Evolutionary conservation across 92 coral and sea anemone genomes (phyloP).

Genomic region (Parazoanthus atlanticus): DNA sequence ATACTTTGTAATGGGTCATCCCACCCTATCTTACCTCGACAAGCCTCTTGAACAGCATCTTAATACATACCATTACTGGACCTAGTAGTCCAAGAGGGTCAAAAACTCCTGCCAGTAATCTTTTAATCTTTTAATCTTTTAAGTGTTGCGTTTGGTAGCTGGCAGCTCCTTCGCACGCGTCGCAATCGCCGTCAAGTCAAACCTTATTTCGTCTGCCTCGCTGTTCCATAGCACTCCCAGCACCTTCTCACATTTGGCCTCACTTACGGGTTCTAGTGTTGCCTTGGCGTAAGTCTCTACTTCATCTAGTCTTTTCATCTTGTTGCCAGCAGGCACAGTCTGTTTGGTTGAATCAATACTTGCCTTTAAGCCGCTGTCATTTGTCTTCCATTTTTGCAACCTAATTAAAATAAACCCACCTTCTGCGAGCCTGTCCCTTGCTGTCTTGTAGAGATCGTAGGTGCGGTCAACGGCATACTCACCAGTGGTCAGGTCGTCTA

Average conservation of each 20-base stretch:
- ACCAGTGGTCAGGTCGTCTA: constrained; percentile 31
- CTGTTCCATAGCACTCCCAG: constrained; percentile 5
- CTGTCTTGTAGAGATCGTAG: constrained; percentile 18
- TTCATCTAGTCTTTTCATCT: background rate
- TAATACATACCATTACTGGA: constrained; percentile 36
- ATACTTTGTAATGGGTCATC: constrained; percentile 27
- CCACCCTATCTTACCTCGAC: constrained; percentile 44
- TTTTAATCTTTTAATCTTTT: no score
- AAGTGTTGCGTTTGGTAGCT: constrained; percentile 14
- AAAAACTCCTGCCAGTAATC: constrained; percentile 43
- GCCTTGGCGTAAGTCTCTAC: constrained; percentile 15
- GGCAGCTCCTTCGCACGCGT: constrained; percentile 10
- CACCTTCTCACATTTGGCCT: background rate
- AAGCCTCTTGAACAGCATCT: constrained; percentile 55
- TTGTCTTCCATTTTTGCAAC: constrained; percentile 58
- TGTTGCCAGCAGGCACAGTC: background rate
- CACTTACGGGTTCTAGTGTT: background rate
- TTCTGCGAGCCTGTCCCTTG: constrained; percentile 36
- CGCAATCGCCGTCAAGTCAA: background rate
- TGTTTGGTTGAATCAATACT: background rate
- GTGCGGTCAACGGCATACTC: background rate
- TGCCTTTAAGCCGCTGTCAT: constrained; percentile 40
- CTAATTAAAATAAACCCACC: constrained; percentile 47
- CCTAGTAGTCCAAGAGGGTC: constrained; percentile 50
- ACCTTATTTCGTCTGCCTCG: constrained; percentile 1